A percentile compares a stretch with the other conserved stretches of the same genome.
Conservation (phyloP, 2,888 invertebrate genomes). For the Escarpia spicata region DNA sequence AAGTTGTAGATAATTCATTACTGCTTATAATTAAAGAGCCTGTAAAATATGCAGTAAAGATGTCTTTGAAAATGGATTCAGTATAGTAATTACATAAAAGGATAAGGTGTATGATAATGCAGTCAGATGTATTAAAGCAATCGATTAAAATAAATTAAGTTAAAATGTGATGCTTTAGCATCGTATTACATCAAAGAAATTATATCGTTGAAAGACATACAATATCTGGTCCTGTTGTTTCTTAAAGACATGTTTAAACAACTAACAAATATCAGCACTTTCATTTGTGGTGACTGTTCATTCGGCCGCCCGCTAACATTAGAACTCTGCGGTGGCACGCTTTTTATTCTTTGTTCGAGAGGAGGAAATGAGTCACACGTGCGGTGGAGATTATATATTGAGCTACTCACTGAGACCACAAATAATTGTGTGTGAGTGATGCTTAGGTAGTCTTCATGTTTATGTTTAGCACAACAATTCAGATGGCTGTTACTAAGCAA, state of each 20-base stretch:
- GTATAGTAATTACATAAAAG: too few species aligned
- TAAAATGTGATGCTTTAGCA: too few species aligned
- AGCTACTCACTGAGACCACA: not conserved
- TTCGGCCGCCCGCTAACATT: not conserved
- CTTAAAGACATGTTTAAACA: not conserved
- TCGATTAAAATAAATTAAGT: too few species aligned
- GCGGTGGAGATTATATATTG: not conserved
- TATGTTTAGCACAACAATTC: not conserved
- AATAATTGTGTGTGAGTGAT: not conserved
- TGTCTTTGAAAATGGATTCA: too few species aligned
- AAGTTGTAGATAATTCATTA: too few species aligned
- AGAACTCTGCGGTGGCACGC: not conserved
- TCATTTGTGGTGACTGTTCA: not conserved
- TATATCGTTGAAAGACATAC: not conserved
- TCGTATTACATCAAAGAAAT: too few species aligned
- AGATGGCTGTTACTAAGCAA: too few species aligned
- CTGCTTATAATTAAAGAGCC: too few species aligned
- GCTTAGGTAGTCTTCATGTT: not conserved
- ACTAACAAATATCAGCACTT: not conserved
- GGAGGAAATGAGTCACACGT: not conserved
- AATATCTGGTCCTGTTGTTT: not conserved
- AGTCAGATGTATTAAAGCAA: too few species aligned
- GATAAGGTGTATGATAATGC: too few species aligned
- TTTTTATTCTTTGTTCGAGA: not conserved
- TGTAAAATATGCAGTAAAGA: too few species aligned